phyloP scores from a whole-genome alignment of 2,797 vertebrate species.

The Schizopygopsis pylzovi region DNA sequence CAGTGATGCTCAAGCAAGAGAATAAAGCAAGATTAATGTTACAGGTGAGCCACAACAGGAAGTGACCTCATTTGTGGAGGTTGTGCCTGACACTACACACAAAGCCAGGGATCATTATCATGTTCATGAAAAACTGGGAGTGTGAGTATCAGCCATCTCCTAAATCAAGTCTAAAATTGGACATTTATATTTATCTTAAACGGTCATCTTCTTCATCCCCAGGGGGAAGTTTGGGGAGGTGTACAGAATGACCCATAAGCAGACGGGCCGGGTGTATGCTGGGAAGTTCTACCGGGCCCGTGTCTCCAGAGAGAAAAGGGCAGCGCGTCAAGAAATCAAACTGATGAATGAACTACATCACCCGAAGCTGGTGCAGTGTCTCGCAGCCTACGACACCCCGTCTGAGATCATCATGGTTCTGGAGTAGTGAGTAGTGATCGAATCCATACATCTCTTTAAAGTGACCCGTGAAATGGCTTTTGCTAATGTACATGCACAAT shows the following conservation, averaged over 20 bases:
- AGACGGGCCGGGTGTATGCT: constrained; percentile 76
- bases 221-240: constrained; percentile 88
- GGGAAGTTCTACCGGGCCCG: constrained; percentile 84
- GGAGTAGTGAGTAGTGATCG: constrained; percentile 78
- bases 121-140: constrained; percentile 84
- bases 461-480: not conserved
- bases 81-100: constrained; percentile 76
- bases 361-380: constrained; percentile 83
- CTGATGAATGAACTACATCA: constrained; percentile 87
- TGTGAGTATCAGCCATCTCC: constrained; percentile 75
- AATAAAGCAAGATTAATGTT: not conserved
- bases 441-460: not conserved
- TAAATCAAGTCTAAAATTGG: not conserved
- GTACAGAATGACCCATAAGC: constrained; percentile 81
- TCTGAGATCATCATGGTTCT: constrained; percentile 83
- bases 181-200: not conserved
- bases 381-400: constrained; percentile 81
- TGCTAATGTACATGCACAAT: not conserved
- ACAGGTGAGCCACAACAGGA: constrained; percentile 62
- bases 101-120: constrained; percentile 78
- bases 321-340: constrained; percentile 79
- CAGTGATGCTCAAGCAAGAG: not conserved
- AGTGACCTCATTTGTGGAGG: constrained; percentile 54
- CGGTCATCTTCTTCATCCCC: not conserved
- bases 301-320: constrained; percentile 74